These are phyloP conservation scores for Aelia acuminata DNA, from an alignment of 2,888 invertebrate genomes.

Conservation along the genomic window DNA sequence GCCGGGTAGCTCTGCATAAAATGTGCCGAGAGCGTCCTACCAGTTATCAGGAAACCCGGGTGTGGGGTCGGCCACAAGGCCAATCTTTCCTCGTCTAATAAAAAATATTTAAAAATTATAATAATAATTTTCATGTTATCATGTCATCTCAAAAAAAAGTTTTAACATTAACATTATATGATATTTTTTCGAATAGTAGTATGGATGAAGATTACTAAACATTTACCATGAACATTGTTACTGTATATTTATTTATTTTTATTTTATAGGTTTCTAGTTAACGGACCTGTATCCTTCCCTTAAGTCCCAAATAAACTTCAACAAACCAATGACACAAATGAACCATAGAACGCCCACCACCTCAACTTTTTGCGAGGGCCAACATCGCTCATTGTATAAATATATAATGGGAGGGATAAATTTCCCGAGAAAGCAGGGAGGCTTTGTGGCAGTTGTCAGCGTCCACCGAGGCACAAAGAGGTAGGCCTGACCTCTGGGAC, in stretches of 20 bases:
- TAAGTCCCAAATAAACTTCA: neutral
- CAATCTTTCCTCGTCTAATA: too few species aligned
- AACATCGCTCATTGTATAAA: slow-evolving; percentile 35
- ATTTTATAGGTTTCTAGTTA: neutral
- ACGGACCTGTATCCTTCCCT: neutral
- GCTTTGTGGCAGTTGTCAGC: slow-evolving; percentile 37
- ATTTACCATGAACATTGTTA: neutral
- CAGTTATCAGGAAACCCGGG: too few species aligned
- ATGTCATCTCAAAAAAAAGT: too few species aligned
- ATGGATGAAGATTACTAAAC: too few species aligned
- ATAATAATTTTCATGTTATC: too few species aligned
- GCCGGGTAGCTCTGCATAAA: too few species aligned
- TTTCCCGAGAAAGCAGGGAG: neutral
- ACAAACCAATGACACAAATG: neutral
- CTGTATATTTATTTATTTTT: neutral
- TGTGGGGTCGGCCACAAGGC: too few species aligned
- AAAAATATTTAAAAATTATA: too few species aligned
- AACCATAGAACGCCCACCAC: slow-evolving; percentile 36
- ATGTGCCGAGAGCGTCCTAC: too few species aligned
- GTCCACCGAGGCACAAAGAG: neutral
- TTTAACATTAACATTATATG: too few species aligned
- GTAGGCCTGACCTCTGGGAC: neutral
- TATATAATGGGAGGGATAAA: slow-evolving; percentile 46
- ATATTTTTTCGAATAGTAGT: too few species aligned
- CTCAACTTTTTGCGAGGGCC: slow-evolving; percentile 13